A percentile compares a stretch with the other conserved stretches of the same genome.
These are phyloP conservation scores for Chascanopsetta lugubris DNA, from an alignment of 2,113 vertebrate genomes.

Conservation along the genomic window DNA sequence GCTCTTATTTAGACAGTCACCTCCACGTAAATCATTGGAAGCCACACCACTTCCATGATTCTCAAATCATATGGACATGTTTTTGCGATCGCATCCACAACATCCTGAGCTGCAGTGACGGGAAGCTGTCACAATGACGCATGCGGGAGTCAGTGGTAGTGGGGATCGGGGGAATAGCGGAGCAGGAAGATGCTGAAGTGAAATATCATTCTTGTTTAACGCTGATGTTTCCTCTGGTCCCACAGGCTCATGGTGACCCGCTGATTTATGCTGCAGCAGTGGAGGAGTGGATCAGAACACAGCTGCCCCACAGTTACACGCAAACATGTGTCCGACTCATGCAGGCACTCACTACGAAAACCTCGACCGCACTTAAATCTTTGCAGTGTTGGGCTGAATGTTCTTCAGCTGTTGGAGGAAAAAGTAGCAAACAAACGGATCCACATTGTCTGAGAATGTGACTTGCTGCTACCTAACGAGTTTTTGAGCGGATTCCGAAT, in stretches of 20 bases:
- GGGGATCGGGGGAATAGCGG: slow-evolving; percentile 52
- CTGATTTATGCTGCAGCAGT: slow-evolving; percentile 56
- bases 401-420: slow-evolving; percentile 16
- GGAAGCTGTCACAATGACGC: slow-evolving; percentile 47
- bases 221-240: slow-evolving; percentile 63
- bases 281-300: slow-evolving; percentile 54
- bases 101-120: slow-evolving; percentile 32
- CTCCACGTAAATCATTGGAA: too few species aligned
- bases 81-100: slow-evolving; percentile 32
- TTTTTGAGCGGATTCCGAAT: slow-evolving; percentile 60
- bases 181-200: slow-evolving; percentile 58
- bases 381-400: neutral
- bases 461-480: slow-evolving; percentile 50
- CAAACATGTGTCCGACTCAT: slow-evolving; percentile 47
- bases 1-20: too few species aligned
- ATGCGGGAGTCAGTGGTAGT: slow-evolving; percentile 24
- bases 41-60: slow-evolving; percentile 16
- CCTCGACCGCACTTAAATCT: slow-evolving; percentile 2
- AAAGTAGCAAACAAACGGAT: slow-evolving; percentile 1
- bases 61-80: neutral
- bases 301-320: slow-evolving; percentile 46
- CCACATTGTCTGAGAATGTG: slow-evolving; percentile 10
- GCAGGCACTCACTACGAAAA: neutral
- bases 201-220: slow-evolving; percentile 64
- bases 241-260: slow-evolving; percentile 50